Percentiles rank a stretch among this genome's conserved stretches.
phyloP scores from a whole-genome alignment of 2,888 invertebrate species.

The Sinohyriopsis cumingii region DNA sequence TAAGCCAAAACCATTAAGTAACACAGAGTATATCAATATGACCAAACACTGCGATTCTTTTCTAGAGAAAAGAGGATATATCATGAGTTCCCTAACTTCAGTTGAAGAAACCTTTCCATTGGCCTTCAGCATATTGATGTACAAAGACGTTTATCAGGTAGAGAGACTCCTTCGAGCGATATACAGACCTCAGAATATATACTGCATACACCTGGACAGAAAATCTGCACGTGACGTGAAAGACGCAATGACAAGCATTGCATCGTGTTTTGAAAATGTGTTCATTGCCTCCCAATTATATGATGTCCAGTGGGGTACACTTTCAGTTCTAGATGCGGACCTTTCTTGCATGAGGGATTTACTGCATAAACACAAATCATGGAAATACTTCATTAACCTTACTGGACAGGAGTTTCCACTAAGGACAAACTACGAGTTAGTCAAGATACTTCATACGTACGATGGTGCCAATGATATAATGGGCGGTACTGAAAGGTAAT shows the following conservation, averaged over 20 bases:
- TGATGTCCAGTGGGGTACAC: conserved; percentile 55
- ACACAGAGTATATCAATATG: conserved; percentile 12
- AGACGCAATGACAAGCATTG: conserved; percentile 24
- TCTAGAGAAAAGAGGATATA: conserved; percentile 20
- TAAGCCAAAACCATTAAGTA: too few species aligned
- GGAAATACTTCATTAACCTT: conserved; percentile 68
- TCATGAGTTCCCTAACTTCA: conserved; percentile 20
- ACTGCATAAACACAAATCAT: conserved; percentile 34
- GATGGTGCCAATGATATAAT: conserved; percentile 63
- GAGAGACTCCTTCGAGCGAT: conserved; percentile 50
- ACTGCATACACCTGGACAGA: conserved; percentile 58
- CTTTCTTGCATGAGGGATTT: conserved; percentile 54
- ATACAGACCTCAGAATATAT: conserved; percentile 59
- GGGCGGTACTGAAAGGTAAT: conserved; percentile 42
- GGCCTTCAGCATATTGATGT: conserved; percentile 51
- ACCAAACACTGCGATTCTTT: conserved; percentile 32
- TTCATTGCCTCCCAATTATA: conserved; percentile 38
- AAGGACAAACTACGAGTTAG: conserved; percentile 64
- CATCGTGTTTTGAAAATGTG: conserved; percentile 52
- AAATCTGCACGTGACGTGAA: conserved; percentile 27
- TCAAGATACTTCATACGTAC: conserved; percentile 53
- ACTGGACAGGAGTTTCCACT: conserved; percentile 67
- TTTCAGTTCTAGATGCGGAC: conserved; percentile 57
- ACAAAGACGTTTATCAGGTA: conserved; percentile 43
- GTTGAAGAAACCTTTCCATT: conserved; percentile 46